A percentile compares a stretch with the other conserved stretches of the same genome.
Conservation (phyloP, 2,797 vertebrate genomes). For the Sebastes oblongus region DNA sequence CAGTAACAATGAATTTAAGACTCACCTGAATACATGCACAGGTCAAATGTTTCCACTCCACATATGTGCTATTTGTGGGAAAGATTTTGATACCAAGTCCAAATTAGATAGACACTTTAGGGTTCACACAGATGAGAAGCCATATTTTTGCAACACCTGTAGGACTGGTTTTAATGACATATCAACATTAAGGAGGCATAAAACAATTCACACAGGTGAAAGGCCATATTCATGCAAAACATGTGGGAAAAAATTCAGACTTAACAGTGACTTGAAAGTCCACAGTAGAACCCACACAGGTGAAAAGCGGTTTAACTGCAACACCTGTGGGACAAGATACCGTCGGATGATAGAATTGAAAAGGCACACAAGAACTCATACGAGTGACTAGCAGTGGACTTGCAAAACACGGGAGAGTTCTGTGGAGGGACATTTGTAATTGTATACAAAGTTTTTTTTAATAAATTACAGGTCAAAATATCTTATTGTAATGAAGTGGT, state of each 20-base stretch:
- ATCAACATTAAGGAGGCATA: too few relatives aligned
- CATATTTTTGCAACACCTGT: not conserved
- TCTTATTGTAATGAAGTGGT: not conserved
- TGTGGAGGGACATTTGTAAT: not conserved
- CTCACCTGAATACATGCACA: not conserved
- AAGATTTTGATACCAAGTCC: not conserved
- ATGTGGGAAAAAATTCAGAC: not conserved
- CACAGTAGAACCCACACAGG: not conserved
- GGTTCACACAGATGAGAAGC: not conserved
- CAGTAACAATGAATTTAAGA: not conserved
- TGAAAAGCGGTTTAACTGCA: not conserved
- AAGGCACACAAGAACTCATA: not conserved
- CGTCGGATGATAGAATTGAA: not conserved
- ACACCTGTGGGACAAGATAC: not conserved
- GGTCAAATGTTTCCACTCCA: not conserved
- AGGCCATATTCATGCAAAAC: not conserved
- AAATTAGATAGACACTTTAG: not conserved
- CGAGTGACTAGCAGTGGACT: not conserved
- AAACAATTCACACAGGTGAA: not conserved
- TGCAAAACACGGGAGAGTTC: not conserved
- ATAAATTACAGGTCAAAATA: not conserved
- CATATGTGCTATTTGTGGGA: not conserved
- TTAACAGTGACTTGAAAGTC: not conserved
- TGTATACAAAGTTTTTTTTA: not conserved
- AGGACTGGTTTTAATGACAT: too few relatives aligned